Percentiles rank a stretch among this genome's conserved stretches.
phyloP scores from a whole-genome alignment of 2,797 vertebrate genomes.

The Hippopotamyrus pictus region DNA sequence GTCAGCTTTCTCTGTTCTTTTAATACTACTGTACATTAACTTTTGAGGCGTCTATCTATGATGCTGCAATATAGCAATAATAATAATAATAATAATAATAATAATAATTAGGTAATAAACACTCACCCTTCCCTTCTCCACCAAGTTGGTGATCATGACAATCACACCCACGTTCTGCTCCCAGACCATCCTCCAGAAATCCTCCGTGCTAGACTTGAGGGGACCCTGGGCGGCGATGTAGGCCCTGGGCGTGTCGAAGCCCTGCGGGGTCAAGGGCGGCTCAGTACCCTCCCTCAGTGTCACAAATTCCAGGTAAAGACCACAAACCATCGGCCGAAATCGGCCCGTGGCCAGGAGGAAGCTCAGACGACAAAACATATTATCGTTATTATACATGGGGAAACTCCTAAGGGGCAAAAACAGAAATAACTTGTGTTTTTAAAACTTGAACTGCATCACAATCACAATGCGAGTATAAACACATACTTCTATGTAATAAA shows the following conservation, averaged over 20 bases:
- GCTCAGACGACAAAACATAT: neutral
- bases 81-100: neutral
- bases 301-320: neutral
- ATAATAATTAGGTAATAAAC: neutral
- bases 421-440: neutral
- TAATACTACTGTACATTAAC: neutral
- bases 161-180: slow-evolving; percentile 89
- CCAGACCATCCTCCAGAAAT: slow-evolving; percentile 99
- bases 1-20: neutral
- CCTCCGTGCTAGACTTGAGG: slow-evolving; percentile 81
- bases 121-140: slow-evolving; percentile 92
- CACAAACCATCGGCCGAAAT: neutral
- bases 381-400: neutral
- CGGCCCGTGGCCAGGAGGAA: neutral
- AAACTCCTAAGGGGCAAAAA: neutral
- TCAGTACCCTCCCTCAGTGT: neutral
- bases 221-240: slow-evolving; percentile 94
- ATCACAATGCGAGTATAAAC: neutral
- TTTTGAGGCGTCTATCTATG: neutral
- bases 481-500: neutral
- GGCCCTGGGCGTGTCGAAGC: slow-evolving; percentile 82
- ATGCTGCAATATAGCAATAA: neutral
- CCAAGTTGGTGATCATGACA: slow-evolving; percentile 95
- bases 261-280: slow-evolving; percentile 54
- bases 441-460: neutral